Evolutionary conservation across 2,797 vertebrate genomes (phyloP), one percentile per base, ranked within the genome.

Genomic region (Poecilia velifera): DNA sequence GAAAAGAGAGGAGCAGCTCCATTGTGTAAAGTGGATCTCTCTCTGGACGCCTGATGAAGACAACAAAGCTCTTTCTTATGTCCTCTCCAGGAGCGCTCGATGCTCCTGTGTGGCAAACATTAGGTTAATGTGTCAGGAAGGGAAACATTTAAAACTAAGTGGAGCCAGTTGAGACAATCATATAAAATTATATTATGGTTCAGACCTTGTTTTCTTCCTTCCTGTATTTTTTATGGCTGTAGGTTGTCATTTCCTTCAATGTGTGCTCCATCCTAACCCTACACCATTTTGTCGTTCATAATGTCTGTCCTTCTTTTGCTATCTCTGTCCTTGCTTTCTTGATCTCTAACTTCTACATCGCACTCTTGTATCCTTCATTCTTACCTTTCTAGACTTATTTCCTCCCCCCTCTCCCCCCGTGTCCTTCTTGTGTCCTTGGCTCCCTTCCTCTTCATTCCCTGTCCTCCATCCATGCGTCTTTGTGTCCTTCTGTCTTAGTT

Each of bases 51-150:
- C 79, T 73, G 83, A 89, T 81, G 75, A 82, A 91, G 84, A 93
- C 90, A 91, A 93, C 90, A 92, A 90, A 81, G 74, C 86, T 91
- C 91, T 92, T 90, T 91, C 87, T 92, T 88, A 76, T 90, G 91
- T 83, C 80, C 82, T 84, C 89, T 90, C 85, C 81, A 79, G 89
- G 88, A 91, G 87, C 70, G 76, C 85, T 82, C 71, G 7, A 70
- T 47, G 4, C 77, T 77, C 64, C 84, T 81, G 87, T 78, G 18
- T 77, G 83, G 82, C 74, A 87, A 89, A 93, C 25, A 91, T 91
- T 83, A 57, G 90, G 86, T 91, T 81, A 86, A 73, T 90, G 82
- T 90, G 84, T 88, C 86, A 78, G 62, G 76, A 75, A 80, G 68
- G 77, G 90, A 85, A 73, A 70, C 7, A 9, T 43, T 70, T 74